Percentiles rank a stretch among this genome's conserved stretches.
Evolutionary conservation across 2,888 invertebrate genomes (phyloP).

Genomic region (Chrysolina haemoptera): DNA sequence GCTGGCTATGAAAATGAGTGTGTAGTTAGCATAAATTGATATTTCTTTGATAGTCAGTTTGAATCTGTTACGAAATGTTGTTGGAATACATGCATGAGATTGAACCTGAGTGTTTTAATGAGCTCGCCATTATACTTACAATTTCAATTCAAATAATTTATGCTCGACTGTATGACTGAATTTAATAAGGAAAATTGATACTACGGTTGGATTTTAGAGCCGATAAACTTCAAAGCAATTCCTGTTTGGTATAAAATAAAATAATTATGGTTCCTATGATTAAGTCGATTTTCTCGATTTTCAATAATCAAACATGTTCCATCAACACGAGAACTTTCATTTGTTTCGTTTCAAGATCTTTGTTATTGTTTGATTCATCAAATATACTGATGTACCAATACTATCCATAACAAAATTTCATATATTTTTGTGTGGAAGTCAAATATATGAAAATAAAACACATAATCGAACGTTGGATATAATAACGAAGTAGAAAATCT

Average conservation of each 20-base stretch:
- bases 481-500: no score
- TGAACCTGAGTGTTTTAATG: conserved; percentile 43
- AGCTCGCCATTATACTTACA: conserved; percentile 38
- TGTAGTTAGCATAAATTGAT: conserved; percentile 65
- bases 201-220: conserved; percentile 9
- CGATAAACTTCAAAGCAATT: conserved; percentile 12
- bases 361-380: no score
- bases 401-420: no score
- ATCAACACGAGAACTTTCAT: no score
- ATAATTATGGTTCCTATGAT: not conserved
- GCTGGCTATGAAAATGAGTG: conserved; percentile 61
- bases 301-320: no score
- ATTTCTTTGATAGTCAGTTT: conserved; percentile 59
- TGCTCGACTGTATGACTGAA: conserved; percentile 28
- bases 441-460: no score
- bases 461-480: no score
- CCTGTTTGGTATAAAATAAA: not conserved
- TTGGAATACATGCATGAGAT: conserved; percentile 50
- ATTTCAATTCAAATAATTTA: conserved; percentile 42
- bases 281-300: no score
- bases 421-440: no score
- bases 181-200: conserved; percentile 27
- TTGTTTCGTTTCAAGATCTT: no score
- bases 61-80: conserved; percentile 52
- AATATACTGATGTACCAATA: no score